Evolutionary conservation across 2,113 vertebrate species (phyloP).

Genomic region (Planiliza haematocheilus): DNA sequence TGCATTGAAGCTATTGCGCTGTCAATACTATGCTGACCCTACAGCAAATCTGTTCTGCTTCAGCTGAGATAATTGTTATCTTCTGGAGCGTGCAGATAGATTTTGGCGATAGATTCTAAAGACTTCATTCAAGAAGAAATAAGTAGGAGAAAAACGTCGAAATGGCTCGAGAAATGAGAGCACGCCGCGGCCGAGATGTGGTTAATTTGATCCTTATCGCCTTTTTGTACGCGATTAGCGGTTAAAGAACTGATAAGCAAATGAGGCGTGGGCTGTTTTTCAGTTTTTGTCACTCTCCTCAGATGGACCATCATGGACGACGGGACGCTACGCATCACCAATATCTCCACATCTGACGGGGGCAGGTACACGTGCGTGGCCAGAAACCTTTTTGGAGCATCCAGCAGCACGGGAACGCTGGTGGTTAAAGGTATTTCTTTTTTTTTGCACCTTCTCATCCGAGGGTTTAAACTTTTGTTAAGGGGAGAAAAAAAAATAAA

Average conservation of each 20-base stretch:
- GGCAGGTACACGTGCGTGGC: slow-evolving; percentile 88
- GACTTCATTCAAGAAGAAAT: slow-evolving; percentile 41
- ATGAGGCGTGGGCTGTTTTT: slow-evolving; percentile 15
- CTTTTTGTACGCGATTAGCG: slow-evolving; percentile 22
- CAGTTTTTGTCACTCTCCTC: slow-evolving; percentile 30
- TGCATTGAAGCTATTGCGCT: slow-evolving; percentile 62
- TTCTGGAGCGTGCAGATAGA: slow-evolving; percentile 62
- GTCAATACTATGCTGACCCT: slow-evolving; percentile 57
- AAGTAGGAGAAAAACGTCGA: slow-evolving; percentile 8
- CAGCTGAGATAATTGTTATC: slow-evolving; percentile 69
- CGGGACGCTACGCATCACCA: slow-evolving; percentile 87
- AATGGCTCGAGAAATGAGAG: slow-evolving; percentile 29
- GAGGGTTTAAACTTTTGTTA: slow-evolving; percentile 69
- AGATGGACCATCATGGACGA: slow-evolving; percentile 82
- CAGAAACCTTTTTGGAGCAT: slow-evolving; percentile 86
- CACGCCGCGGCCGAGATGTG: slow-evolving; percentile 7
- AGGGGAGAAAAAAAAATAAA: slow-evolving; percentile 24
- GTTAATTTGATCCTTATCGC: slow-evolving; percentile 23
- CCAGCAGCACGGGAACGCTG: slow-evolving; percentile 85
- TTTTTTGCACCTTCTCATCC: slow-evolving; percentile 37
- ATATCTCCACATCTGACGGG: slow-evolving; percentile 83
- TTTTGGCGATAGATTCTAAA: slow-evolving; percentile 57
- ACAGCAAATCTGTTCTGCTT: slow-evolving; percentile 66
- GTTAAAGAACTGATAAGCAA: slow-evolving; percentile 4
- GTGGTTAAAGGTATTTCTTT: slow-evolving; percentile 88